These are phyloP conservation scores for Micrastur ruficollis DNA, from an alignment of 2,797 vertebrate genomes.

Conservation along the genomic window DNA sequence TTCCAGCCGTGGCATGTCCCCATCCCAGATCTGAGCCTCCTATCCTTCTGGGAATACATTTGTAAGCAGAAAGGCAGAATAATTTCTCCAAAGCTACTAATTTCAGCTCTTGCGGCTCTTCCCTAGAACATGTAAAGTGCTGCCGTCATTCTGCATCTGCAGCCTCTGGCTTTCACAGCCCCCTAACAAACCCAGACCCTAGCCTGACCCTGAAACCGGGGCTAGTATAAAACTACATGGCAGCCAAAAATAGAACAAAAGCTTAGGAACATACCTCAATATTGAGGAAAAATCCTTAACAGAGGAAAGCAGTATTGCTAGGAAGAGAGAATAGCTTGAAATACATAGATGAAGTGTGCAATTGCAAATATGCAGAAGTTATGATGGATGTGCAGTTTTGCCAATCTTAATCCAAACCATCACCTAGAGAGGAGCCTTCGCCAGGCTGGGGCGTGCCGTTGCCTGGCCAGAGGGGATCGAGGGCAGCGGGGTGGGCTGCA, in stretches of 20 bases:
- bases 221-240: rapidly evolving
- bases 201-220: not conserved
- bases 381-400: not conserved
- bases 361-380: not conserved
- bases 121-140: not conserved
- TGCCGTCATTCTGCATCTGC: not conserved
- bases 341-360: rapidly evolving
- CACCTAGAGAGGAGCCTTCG: not conserved
- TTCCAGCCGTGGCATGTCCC: not conserved
- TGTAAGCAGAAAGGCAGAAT: not conserved
- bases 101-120: not conserved
- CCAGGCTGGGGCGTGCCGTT: not conserved
- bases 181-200: not conserved
- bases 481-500: not conserved
- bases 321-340: not conserved
- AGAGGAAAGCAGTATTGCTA: not conserved
- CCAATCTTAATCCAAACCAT: not conserved
- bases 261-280: rapidly evolving
- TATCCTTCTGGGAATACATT: no score
- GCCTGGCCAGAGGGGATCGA: not conserved
- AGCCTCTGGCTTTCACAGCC: not conserved
- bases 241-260: not conserved
- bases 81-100: not conserved
- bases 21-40: rapidly evolving
- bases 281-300: not conserved